A percentile compares a stretch with the other conserved stretches of the same genome.
These are phyloP conservation scores for Molossus alvarezi DNA, from an alignment of 2,797 vertebrate genomes.

Conservation along the genomic window DNA sequence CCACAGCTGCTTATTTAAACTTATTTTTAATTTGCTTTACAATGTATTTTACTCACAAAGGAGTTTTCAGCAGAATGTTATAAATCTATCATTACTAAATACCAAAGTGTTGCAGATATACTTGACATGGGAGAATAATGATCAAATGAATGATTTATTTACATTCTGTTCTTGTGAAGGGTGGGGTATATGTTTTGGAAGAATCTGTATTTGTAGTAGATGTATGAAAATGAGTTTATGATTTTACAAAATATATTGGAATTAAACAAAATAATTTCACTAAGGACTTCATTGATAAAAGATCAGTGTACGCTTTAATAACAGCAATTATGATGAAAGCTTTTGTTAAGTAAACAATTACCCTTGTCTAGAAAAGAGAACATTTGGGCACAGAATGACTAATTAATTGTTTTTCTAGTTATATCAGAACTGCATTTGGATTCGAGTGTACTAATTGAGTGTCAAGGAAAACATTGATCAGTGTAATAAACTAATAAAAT, in stretches of 20 bases:
- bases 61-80: slow-evolving; percentile 35
- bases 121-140: slow-evolving; percentile 20
- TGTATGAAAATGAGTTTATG: not conserved
- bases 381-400: not conserved
- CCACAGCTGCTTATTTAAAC: slow-evolving; percentile 54
- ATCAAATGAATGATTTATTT: not conserved
- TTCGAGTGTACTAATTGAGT: not conserved
- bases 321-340: not conserved
- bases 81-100: slow-evolving; percentile 50
- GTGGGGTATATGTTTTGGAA: slow-evolving; percentile 4
- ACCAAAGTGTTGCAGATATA: not conserved
- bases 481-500: slow-evolving; percentile 7
- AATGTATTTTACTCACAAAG: slow-evolving; percentile 58
- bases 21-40: slow-evolving; percentile 69
- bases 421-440: slow-evolving; percentile 11
- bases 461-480: not conserved
- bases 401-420: slow-evolving; percentile 56
- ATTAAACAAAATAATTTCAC: slow-evolving; percentile 57
- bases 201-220: slow-evolving; percentile 11
- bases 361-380: not conserved
- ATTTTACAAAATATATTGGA: slow-evolving; percentile 56
- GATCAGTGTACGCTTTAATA: slow-evolving; percentile 6
- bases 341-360: slow-evolving; percentile 60
- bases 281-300: not conserved
- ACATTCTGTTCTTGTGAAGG: slow-evolving; percentile 46